Evolutionary conservation across 2,888 invertebrate genomes (phyloP).

Genomic region (Acholoe squamosa): DNA sequence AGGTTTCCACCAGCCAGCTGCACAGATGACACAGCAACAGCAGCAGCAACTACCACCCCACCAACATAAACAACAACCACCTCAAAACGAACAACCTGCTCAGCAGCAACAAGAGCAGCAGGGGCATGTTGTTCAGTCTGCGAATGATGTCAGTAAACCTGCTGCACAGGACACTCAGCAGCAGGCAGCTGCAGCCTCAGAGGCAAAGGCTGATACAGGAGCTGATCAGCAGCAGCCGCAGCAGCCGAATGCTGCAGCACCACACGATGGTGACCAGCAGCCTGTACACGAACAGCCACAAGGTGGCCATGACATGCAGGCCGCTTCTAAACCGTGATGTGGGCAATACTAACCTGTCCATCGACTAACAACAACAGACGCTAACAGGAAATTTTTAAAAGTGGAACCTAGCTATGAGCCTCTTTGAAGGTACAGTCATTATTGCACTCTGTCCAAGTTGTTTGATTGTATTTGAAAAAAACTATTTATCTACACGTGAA

Average conservation of each 20-base stretch:
- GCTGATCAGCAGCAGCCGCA: neutral
- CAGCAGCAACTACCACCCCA: constrained; percentile 54
- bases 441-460: too few relatives aligned
- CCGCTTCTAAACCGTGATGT: neutral
- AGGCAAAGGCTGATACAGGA: neutral
- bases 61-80: constrained; percentile 58
- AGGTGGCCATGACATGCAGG: neutral
- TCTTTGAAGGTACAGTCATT: too few relatives aligned
- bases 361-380: too few relatives aligned
- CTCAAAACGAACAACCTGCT: constrained; percentile 63
- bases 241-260: neutral
- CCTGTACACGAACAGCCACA: neutral
- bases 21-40: constrained; percentile 60
- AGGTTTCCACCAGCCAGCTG: constrained; percentile 63
- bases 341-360: neutral
- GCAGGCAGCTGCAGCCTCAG: neutral
- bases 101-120: constrained; percentile 55
- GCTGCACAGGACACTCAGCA: neutral
- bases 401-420: too few relatives aligned
- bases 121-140: neutral
- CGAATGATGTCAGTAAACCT: neutral
- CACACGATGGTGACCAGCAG: neutral
- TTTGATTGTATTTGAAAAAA: too few relatives aligned
- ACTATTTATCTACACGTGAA: too few relatives aligned
- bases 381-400: too few relatives aligned